phyloP scores from a whole-genome alignment of 2,797 vertebrate species.

The Mormyrus hasselquistii region DNA sequence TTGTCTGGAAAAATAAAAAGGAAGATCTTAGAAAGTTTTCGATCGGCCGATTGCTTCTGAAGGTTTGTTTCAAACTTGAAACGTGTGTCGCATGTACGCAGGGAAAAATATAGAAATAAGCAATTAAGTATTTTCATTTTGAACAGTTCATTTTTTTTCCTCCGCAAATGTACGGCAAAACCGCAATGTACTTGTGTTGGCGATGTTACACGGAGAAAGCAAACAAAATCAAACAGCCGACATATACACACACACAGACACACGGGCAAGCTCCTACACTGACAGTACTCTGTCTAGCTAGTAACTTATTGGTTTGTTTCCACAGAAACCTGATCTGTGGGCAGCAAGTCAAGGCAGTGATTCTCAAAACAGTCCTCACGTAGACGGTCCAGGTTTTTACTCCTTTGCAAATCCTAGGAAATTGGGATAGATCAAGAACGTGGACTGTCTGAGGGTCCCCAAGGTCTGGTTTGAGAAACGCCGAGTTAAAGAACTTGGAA shows the following conservation, averaged over 20 bases:
- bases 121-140: not conserved
- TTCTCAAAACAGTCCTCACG: not conserved
- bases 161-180: not conserved
- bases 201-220: not conserved
- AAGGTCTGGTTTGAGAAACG: not conserved
- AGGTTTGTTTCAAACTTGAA: not conserved
- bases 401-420: not conserved
- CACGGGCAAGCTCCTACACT: not conserved
- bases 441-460: not conserved
- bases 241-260: not conserved
- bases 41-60: not conserved
- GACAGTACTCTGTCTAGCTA: not conserved
- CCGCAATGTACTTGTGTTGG: not conserved
- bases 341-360: not conserved
- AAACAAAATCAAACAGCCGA: not conserved
- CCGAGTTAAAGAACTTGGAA: not conserved
- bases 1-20: constrained; percentile 51
- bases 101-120: not conserved
- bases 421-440: not conserved
- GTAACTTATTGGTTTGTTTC: not conserved
- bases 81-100: not conserved
- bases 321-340: not conserved
- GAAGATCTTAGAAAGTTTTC: not conserved
- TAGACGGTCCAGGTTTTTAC: not conserved
- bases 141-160: not conserved